Evolutionary conservation across 2,888 invertebrate species (phyloP).

Genomic region (Drosophila subsilvestris): DNA sequence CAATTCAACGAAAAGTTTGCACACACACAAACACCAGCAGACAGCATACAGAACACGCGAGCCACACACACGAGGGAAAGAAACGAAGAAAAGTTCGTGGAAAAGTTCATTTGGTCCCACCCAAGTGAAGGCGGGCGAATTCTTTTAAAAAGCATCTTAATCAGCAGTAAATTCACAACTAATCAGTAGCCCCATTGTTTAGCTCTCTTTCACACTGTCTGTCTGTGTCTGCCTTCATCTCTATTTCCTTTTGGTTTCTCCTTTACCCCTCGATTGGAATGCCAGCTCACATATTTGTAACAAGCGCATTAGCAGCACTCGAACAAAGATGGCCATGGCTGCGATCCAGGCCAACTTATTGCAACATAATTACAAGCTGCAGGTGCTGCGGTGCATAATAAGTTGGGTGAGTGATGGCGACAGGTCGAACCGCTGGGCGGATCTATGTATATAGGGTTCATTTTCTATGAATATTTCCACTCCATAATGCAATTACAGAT

Average conservation of each 20-base stretch:
- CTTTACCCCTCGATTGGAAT: constrained; percentile 37
- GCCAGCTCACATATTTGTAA: constrained; percentile 60
- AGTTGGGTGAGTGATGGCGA: constrained; percentile 41
- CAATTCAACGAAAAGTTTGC: constrained; percentile 66
- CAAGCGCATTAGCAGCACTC: constrained; percentile 44
- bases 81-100: constrained; percentile 47
- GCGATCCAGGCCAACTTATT: constrained; percentile 54
- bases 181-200: constrained; percentile 78
- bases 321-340: constrained; percentile 19
- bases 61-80: constrained; percentile 18
- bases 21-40: neutral
- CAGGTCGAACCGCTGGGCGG: constrained; percentile 9
- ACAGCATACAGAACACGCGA: constrained; percentile 1
- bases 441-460: neutral
- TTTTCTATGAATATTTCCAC: neutral
- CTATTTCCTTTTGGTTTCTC: neutral
- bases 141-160: constrained; percentile 75
- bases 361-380: constrained; percentile 76
- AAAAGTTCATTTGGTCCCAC: constrained; percentile 64
- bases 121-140: constrained; percentile 39
- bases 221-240: neutral
- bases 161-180: constrained; percentile 81
- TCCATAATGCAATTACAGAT: constrained; percentile 1
- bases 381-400: constrained; percentile 50
- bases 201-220: constrained; percentile 7